Conservation (phyloP, 2,113 vertebrate species). For the Dicentrarchus labrax region DNA sequence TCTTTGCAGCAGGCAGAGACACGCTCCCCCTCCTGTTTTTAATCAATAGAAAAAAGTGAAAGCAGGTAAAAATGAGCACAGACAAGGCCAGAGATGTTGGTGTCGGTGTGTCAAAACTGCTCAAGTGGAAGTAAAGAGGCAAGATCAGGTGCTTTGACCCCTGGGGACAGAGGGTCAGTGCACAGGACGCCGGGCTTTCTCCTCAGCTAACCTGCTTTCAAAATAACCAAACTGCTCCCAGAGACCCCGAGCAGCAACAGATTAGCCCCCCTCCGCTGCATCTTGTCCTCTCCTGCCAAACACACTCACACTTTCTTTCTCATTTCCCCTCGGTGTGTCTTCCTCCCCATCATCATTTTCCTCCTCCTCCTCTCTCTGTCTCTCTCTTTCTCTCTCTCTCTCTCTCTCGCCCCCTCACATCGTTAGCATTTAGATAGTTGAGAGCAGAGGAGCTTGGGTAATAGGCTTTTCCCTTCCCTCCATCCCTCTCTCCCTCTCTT, state of each 20-base stretch:
- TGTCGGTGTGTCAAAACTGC: constrained; percentile 47
- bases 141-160: constrained; percentile 81
- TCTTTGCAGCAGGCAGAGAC: constrained; percentile 43
- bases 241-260: constrained; percentile 83
- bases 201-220: constrained; percentile 76
- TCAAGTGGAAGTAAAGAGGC: constrained; percentile 76
- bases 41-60: constrained; percentile 76
- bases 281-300: constrained; percentile 65
- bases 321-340: constrained; percentile 54
- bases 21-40: constrained; percentile 48
- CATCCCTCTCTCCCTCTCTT: constrained; percentile 79
- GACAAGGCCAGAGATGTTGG: constrained; percentile 9
- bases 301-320: constrained; percentile 47
- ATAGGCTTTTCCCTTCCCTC: constrained; percentile 87
- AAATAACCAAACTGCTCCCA: constrained; percentile 77
- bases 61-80: constrained; percentile 30
- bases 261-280: constrained; percentile 85
- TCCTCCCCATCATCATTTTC: constrained; percentile 67
- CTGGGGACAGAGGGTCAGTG: constrained; percentile 67
- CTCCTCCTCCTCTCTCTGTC: constrained; percentile 16
- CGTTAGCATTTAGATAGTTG: constrained; percentile 99
- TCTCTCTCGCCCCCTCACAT: constrained; percentile 81
- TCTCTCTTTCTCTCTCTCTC: background rate
- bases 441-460: constrained; percentile 88
- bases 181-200: constrained; percentile 56